Base-by-base conservation (phyloP, 2,888 invertebrate species). In the Diarsia dahlii region DNA sequence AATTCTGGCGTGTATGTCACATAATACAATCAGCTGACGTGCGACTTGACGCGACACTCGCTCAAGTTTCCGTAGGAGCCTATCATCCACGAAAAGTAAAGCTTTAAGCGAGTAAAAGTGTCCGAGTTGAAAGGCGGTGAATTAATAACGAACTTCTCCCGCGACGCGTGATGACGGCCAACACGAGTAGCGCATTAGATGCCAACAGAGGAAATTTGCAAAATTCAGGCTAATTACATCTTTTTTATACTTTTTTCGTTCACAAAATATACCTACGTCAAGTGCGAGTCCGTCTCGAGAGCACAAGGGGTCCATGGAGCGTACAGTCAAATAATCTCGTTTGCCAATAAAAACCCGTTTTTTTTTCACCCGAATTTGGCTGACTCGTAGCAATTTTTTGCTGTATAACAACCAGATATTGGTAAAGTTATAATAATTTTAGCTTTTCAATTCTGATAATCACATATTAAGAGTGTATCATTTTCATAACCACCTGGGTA, bases 161-260 rank as follows among this genome's bases (percentile, higher is more conserved):
- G 95, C 95, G 95, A 95, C 95, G 94, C 95, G 94, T 95, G 95
- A 94, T 96, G 96, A 96, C 96, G 95, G 95, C 95, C 94, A 92
- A 96, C 96, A 96, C 93, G 96, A 94, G 95, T 96, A 95, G 93
- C 95, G 96, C 96, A 96, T 96, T 96, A 96, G 95, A 94, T 91
- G 92, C 90, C 89, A 93, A 93, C 92, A 91, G 90, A 87, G 89
- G 91, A 94, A 91, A 92, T 92, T 93, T 91, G 86, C 90, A 91
- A 94, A 95, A 93, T 91, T 90, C 81, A 76, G 82, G 85, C 90
- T 95, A 95, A 94, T 95, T 95, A 94, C 82, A 70, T 71, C 72
- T 90, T 87, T 80, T 87, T 76, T 82, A 89, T 88, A 89, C 89
- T 82, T 90, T 90, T 90, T 85, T 70, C 71, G 67, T 74, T 60